Conservation (phyloP, 2,797 vertebrate species). For the Coccyzus lansbergi region DNA sequence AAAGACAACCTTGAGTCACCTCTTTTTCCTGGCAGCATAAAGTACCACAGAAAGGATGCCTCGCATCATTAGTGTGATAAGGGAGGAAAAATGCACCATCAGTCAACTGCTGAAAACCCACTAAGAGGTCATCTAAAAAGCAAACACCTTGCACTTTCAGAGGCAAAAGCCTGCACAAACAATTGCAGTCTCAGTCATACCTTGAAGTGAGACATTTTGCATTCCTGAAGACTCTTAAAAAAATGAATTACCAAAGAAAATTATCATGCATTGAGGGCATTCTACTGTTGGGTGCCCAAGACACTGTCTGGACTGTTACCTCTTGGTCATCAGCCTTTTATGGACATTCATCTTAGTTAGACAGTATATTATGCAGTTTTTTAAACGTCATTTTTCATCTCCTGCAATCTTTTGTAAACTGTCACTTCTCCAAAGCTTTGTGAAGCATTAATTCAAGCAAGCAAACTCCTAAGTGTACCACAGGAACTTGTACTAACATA, state of each 20-base stretch:
- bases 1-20: not conserved
- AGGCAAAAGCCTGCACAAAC: not conserved
- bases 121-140: not conserved
- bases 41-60: not conserved
- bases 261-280: not conserved
- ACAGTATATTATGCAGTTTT: not conserved
- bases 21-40: not conserved
- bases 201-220: not conserved
- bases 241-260: not conserved
- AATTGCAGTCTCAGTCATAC: not conserved
- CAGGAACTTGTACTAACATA: not conserved
- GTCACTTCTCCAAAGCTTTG: not conserved
- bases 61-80: not conserved
- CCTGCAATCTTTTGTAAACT: not conserved
- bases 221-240: not conserved
- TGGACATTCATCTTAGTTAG: not conserved
- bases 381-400: conserved; percentile 23
- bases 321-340: not conserved
- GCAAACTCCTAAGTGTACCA: not conserved
- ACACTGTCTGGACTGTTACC: not conserved
- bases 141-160: not conserved
- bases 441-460: conserved; percentile 5
- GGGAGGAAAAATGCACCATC: not conserved
- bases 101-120: not conserved
- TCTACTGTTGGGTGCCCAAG: not conserved